A percentile compares a stretch with the other conserved stretches of the same genome.
Evolutionary conservation across 2,888 invertebrate species (phyloP).

Genomic region (Lymantria dispar): DNA sequence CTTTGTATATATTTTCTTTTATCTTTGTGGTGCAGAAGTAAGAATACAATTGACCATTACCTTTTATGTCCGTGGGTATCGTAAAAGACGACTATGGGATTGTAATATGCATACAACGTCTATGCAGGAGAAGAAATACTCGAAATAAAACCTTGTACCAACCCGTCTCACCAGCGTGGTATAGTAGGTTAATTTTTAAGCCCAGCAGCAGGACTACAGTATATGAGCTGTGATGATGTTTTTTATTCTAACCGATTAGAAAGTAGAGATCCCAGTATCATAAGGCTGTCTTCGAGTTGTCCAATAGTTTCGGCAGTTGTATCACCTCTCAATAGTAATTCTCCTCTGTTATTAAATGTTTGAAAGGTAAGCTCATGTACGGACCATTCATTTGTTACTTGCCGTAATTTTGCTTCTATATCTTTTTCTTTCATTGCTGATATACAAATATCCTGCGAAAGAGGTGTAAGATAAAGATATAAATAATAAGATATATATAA

Average conservation of each 20-base stretch:
- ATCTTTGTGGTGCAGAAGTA: too few relatives aligned
- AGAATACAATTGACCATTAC: too few relatives aligned
- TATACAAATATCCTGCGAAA: conserved; percentile 93
- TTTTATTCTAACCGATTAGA: conserved; percentile 90
- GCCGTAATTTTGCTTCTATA: conserved; percentile 96
- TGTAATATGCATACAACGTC: too few relatives aligned
- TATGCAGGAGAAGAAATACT: too few relatives aligned
- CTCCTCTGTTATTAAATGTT: conserved; percentile 97
- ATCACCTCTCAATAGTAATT: conserved; percentile 94
- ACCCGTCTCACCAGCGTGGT: too few relatives aligned
- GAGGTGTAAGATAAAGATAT: background rate
- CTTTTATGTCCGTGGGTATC: too few relatives aligned
- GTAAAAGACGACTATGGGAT: too few relatives aligned
- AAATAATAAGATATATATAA: too few relatives aligned
- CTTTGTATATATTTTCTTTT: too few relatives aligned
- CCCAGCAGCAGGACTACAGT: too few relatives aligned
- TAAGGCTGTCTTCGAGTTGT: conserved; percentile 97
- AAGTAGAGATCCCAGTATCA: conserved; percentile 95
- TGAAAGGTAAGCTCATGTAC: conserved; percentile 96
- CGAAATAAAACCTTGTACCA: too few relatives aligned
- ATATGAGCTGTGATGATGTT: background rate
- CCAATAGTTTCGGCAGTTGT: conserved; percentile 97
- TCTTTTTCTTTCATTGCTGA: conserved; percentile 99
- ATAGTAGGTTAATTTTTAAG: too few relatives aligned
- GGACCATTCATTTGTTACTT: conserved; percentile 98